Evolutionary conservation across 1,140 invertebrate species (phyloP).

Genomic region (Brachionus rotundiformis): DNA sequence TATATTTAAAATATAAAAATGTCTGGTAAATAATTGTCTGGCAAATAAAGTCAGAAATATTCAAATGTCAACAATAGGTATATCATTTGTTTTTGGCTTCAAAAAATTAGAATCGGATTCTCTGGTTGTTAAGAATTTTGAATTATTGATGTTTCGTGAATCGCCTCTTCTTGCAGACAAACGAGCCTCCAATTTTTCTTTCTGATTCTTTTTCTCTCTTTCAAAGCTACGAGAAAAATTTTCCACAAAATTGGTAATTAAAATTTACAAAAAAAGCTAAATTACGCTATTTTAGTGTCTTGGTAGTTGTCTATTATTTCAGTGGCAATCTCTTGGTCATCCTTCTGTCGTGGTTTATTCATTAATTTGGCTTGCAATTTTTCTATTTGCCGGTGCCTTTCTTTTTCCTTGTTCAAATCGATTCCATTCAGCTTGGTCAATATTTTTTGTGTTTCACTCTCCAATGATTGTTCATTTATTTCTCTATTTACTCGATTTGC

Average conservation of each 20-base stretch:
- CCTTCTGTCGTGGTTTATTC: slow-evolving; percentile 19
- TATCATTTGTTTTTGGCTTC: neutral
- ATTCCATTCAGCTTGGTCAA: slow-evolving; percentile 28
- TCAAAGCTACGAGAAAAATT: slow-evolving; percentile 11
- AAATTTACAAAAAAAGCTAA: neutral
- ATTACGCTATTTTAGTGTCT: slow-evolving; percentile 33
- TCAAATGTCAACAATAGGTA: slow-evolving; percentile 41
- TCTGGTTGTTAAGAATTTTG: slow-evolving; percentile 10
- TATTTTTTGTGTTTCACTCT: slow-evolving; percentile 40
- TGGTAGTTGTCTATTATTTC: slow-evolving; percentile 49
- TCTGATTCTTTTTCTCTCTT: slow-evolving; percentile 26
- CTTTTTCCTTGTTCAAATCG: slow-evolving; percentile 42
- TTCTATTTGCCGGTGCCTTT: slow-evolving; percentile 45
- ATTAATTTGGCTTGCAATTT: slow-evolving; percentile 34
- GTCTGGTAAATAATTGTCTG: neutral
- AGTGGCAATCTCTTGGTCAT: slow-evolving; percentile 27
- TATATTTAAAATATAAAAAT: neutral
- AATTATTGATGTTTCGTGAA: neutral
- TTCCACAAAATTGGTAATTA: neutral
- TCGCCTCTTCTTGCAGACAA: slow-evolving; percentile 31
- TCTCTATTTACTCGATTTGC: slow-evolving; percentile 26
- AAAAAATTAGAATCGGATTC: neutral
- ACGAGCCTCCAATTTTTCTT: slow-evolving; percentile 45
- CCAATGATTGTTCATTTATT: neutral
- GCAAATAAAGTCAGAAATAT: neutral